Base-by-base conservation (phyloP, 92 coral and sea anemone species). In the Porites divaricata region DNA sequence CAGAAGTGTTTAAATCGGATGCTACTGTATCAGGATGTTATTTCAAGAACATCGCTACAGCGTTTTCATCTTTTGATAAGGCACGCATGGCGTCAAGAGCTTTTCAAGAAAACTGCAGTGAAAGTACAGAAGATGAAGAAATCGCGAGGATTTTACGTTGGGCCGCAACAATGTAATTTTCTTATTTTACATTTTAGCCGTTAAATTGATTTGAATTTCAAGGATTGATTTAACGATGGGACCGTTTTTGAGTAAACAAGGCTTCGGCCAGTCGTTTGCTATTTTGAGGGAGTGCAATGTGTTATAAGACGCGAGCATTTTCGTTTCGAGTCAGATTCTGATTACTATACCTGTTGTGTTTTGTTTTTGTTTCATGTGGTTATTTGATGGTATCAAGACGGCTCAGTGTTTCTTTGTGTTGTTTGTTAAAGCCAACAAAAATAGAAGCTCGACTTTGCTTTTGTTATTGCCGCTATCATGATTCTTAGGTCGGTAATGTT, bases 111-210 rank as follows among this genome's bases (percentile, higher is more conserved):
- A 48, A 63, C 63, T 17, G 16, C 58, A 49, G 45, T 1, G 79
- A 49, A 6, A 72, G 11, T 14, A 59, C 24, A 11, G 78, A 48
- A n/a, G 86, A 82, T n/a, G 79, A 82, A 51, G 86, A 82, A 21
- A 82, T 82, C 41, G 86, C 64, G 24, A 73, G 72, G 51, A 82
- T 73, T 24, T 62, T 82, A 16, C 79, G 79, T 70, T 73, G 79
- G 79, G 86, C 79, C 22, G 68, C 21, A n/a, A 20, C 67, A 24
- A 72, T 61, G 86, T 82, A 82, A 80, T 82, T 8, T 45, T 52
- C 59, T 81, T 21, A 58, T 14, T 72, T 19, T 26, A 6, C 19
- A 26, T 59, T 16, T 22, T 68, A 15, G 17, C 2, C 48, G 59
- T 28, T 20, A 21, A 45, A 48, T 58, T 62, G 70, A 59, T 72